Conservation (phyloP, 2,113 vertebrate genomes). For the Accipiter cooperii region DNA sequence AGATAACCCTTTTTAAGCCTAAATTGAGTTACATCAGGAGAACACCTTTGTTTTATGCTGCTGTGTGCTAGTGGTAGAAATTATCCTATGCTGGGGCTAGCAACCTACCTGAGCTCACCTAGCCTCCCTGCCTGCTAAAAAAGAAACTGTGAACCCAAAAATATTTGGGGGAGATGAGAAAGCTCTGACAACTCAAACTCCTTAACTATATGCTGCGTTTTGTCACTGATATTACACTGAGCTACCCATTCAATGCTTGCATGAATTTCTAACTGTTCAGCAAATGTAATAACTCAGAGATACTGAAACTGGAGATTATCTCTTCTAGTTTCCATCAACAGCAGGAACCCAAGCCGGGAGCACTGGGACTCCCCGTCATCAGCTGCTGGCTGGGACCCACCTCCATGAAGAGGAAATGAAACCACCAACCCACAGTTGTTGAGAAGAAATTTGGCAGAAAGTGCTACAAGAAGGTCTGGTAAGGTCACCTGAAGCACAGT, state of each 20-base stretch:
- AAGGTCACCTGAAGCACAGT: not conserved
- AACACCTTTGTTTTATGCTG: not conserved
- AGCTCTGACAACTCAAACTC: not conserved
- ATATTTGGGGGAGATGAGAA: not conserved
- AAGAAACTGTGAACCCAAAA: not conserved
- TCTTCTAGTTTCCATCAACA: not conserved
- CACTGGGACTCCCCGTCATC: accelerated
- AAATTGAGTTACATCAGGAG: not conserved
- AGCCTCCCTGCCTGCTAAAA: not conserved
- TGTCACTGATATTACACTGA: not conserved
- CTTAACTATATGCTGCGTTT: not conserved
- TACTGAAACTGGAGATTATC: not conserved
- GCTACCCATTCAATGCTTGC: not conserved
- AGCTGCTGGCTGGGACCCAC: not conserved
- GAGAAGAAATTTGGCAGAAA: not conserved
- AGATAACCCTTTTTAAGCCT: not conserved
- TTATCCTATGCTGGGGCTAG: not conserved
- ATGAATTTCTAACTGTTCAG: not conserved
- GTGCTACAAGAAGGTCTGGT: not conserved
- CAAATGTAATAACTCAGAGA: not conserved
- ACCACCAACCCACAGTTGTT: not conserved
- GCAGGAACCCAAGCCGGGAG: not conserved
- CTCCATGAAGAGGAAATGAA: not conserved
- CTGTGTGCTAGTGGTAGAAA: not conserved
- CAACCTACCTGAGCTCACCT: not conserved